Percentiles rank a stretch among this genome's conserved stretches.
phyloP scores from a whole-genome alignment of 2,797 vertebrate species.

The Melanotaenia parkinsoni region DNA sequence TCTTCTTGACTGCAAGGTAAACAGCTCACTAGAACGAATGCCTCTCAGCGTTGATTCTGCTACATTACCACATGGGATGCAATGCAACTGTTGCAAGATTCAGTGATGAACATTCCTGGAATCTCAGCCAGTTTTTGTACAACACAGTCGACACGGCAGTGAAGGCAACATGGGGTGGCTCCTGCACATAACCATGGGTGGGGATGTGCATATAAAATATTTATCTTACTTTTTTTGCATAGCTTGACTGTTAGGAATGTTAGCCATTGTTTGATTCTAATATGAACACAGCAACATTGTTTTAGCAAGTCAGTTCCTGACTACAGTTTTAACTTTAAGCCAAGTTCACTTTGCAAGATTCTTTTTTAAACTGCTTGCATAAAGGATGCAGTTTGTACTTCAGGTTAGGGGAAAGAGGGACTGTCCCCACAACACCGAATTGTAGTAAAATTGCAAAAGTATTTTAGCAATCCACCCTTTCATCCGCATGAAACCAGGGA shows the following conservation, averaged over 20 bases:
- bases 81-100: conserved; percentile 39
- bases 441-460: too few species aligned
- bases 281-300: neutral
- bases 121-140: conserved; percentile 28
- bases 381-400: too few species aligned
- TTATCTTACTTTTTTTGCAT: neutral
- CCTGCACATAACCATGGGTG: neutral
- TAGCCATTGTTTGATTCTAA: neutral
- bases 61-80: conserved; percentile 58
- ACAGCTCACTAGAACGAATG: conserved; percentile 46
- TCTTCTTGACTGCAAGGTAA: conserved; percentile 68
- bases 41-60: conserved; percentile 52
- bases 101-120: conserved; percentile 57
- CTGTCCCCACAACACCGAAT: too few species aligned
- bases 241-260: neutral
- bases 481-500: too few species aligned
- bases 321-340: neutral
- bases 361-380: neutral
- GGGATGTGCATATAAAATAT: neutral
- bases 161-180: neutral
- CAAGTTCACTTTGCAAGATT: neutral
- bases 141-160: neutral
- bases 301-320: neutral
- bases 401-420: too few species aligned
- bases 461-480: too few species aligned